These are phyloP conservation scores for Psilopsiagon aymara DNA, from an alignment of 2,113 vertebrate species.

Conservation along the genomic window DNA sequence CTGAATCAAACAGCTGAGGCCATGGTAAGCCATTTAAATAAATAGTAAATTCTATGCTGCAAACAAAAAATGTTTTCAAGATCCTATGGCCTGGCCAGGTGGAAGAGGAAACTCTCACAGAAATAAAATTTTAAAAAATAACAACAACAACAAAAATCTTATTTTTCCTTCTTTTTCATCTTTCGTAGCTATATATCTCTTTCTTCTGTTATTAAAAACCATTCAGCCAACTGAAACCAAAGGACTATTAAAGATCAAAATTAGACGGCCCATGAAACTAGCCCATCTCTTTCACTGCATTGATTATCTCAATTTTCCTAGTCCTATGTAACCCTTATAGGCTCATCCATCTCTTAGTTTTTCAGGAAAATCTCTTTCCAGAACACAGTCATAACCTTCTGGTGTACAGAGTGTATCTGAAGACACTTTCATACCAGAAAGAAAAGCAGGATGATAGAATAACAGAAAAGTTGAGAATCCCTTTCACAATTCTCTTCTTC, in stretches of 20 bases:
- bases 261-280: background rate
- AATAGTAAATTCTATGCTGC: background rate
- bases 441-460: background rate
- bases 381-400: background rate
- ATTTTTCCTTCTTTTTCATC: background rate
- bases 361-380: background rate
- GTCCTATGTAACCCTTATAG: background rate
- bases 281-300: background rate
- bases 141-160: background rate
- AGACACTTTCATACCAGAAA: background rate
- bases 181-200: background rate
- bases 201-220: background rate
- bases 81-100: background rate
- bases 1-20: constrained; percentile 44
- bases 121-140: background rate
- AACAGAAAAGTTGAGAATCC: background rate
- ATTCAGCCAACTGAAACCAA: background rate
- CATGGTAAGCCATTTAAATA: background rate
- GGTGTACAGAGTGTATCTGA: background rate
- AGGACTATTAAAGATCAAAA: background rate
- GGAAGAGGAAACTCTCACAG: background rate
- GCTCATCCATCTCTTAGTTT: background rate
- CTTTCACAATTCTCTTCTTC: background rate
- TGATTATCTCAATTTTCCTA: background rate
- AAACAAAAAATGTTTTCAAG: background rate